Evolutionary conservation across 2,797 vertebrate genomes (phyloP).

Genomic region (Eulemur mongoz): DNA sequence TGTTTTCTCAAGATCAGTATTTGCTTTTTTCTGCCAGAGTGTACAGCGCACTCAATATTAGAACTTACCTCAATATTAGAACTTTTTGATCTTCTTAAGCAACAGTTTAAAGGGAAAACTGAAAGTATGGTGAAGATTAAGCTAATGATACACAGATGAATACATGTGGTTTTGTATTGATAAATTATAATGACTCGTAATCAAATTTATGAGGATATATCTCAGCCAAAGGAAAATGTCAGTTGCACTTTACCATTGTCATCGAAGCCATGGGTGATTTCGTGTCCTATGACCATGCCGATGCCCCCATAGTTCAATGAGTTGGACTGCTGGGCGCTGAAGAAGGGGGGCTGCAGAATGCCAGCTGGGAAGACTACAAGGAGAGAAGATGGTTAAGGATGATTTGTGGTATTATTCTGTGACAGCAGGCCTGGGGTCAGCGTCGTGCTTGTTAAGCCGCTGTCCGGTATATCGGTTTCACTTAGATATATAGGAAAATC

Average conservation of each 20-base stretch:
- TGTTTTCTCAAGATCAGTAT: not conserved
- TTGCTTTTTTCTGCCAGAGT: not conserved
- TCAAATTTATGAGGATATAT: not conserved
- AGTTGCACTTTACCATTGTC: slow-evolving; percentile 90
- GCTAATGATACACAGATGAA: not conserved
- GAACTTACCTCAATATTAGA: not conserved
- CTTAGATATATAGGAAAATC: not conserved
- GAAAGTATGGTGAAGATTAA: not conserved
- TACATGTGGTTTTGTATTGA: not conserved
- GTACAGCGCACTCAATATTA: not conserved
- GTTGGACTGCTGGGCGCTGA: slow-evolving; percentile 92
- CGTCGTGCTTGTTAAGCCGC: not conserved
- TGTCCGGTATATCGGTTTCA: not conserved
- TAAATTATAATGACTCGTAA: not conserved
- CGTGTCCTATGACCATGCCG: slow-evolving; percentile 98
- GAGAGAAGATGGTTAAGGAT: slow-evolving; percentile 14
- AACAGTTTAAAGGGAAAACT: not conserved
- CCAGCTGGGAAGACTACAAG: slow-evolving; percentile 95
- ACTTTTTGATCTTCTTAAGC: not conserved
- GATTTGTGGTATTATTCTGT: accelerated
- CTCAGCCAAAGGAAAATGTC: not conserved
- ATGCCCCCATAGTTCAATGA: slow-evolving; percentile 97
- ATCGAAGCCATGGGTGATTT: slow-evolving; percentile 98
- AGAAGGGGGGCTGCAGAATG: slow-evolving; percentile 97
- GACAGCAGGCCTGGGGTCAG: accelerated